Conservation (phyloP, 2,113 vertebrate species). For the Blennius ocellaris region DNA sequence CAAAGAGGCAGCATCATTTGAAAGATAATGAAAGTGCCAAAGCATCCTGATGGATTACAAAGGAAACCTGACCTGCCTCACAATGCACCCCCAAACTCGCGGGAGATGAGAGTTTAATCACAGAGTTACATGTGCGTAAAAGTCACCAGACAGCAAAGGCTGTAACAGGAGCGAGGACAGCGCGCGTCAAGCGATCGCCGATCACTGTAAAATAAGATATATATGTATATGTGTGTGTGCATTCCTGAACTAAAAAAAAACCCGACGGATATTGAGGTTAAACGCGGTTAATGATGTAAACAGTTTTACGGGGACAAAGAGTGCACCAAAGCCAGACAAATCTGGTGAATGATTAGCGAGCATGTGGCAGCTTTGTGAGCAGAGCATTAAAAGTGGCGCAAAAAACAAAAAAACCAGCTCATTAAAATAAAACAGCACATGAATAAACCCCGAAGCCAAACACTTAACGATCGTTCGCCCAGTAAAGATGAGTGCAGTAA, state of each 20-base stretch:
- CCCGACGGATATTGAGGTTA: not conserved
- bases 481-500: not conserved
- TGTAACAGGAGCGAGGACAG: not conserved
- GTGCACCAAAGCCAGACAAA: conserved; percentile 17
- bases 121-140: conserved; percentile 25
- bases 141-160: not conserved
- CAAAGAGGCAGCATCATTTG: conserved; percentile 65
- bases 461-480: not conserved
- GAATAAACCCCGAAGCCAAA: conserved; percentile 1
- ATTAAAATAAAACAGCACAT: not conserved
- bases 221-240: no score
- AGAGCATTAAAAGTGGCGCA: conserved; percentile 60
- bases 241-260: no score
- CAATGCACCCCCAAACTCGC: conserved; percentile 23
- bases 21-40: conserved; percentile 60
- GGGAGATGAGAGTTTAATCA: conserved; percentile 6
- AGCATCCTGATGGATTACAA: conserved; percentile 47
- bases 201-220: no score
- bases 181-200: no score
- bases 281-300: not conserved
- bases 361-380: conserved; percentile 62
- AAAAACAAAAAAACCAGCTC: conserved; percentile 30
- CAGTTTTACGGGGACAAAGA: not conserved
- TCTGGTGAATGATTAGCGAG: conserved; percentile 68
- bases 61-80: conserved; percentile 21